A percentile compares a stretch with the other conserved stretches of the same genome.
Conservation (phyloP, 64 coral and sea anemone genomes). For the Actinia equina region DNA sequence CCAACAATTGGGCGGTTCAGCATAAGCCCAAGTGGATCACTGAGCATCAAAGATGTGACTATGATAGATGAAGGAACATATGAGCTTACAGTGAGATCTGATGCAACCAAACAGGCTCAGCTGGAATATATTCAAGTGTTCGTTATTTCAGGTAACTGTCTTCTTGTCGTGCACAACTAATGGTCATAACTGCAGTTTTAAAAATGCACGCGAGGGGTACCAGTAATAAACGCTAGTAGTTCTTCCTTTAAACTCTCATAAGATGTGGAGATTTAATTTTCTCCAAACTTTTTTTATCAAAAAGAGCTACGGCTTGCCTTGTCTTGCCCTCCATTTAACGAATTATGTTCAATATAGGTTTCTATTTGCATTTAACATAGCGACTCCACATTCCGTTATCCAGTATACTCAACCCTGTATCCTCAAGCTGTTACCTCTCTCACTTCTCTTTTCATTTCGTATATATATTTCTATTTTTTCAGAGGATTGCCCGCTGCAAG, state of each 20-base stretch:
- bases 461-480: background rate
- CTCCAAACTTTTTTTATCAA: no score
- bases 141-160: background rate
- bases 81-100: background rate
- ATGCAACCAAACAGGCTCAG: background rate
- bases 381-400: background rate
- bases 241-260: no score
- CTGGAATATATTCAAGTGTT: background rate
- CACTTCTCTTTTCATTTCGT: background rate
- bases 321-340: no score
- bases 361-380: no score
- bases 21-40: conserved; percentile 11
- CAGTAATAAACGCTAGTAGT: no score
- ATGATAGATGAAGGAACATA: background rate
- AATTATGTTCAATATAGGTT: no score
- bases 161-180: background rate
- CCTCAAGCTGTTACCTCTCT: no score
- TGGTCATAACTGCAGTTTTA: no score
- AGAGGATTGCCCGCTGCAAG: background rate
- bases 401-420: no score
- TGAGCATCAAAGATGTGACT: background rate
- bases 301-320: no score
- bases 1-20: background rate
- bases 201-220: no score
- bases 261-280: no score